Evolutionary conservation across 2,797 vertebrate species (phyloP).

Genomic region (Brotula barbata): DNA sequence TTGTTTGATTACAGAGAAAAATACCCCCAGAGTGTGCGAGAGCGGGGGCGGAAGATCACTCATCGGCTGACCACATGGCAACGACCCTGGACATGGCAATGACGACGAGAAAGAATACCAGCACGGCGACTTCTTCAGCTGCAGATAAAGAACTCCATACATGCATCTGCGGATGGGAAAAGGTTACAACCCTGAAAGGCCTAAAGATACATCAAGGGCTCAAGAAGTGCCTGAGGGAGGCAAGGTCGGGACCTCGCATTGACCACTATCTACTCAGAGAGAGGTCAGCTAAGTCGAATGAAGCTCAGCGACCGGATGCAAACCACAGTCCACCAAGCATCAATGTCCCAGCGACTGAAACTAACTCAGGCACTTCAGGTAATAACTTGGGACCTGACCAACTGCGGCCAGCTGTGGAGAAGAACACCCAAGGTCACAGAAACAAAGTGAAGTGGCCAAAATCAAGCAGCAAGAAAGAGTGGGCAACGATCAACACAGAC

Average conservation of each 20-base stretch:
- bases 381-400: too few species aligned
- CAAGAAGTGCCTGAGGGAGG: constrained; percentile 6
- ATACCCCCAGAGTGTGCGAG: too few species aligned
- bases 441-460: too few species aligned
- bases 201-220: neutral
- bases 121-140: neutral
- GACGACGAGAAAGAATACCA: neutral
- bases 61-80: neutral
- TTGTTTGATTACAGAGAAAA: too few species aligned
- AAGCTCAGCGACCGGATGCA: constrained; percentile 11
- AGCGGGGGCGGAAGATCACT: too few species aligned
- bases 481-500: too few species aligned
- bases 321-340: neutral
- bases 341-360: too few species aligned
- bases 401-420: too few species aligned
- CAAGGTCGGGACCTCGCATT: neutral
- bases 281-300: constrained; percentile 3
- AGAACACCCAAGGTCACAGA: too few species aligned
- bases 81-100: neutral
- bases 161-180: neutral
- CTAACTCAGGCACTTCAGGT: too few species aligned
- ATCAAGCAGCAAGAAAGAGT: too few species aligned
- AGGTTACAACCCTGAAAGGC: too few species aligned
- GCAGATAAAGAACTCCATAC: neutral
- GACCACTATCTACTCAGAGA: constrained; percentile 4